Percentiles rank a stretch among this genome's conserved stretches.
Evolutionary conservation across 2,888 invertebrate genomes (phyloP).

Genomic region (Nineta flava): DNA sequence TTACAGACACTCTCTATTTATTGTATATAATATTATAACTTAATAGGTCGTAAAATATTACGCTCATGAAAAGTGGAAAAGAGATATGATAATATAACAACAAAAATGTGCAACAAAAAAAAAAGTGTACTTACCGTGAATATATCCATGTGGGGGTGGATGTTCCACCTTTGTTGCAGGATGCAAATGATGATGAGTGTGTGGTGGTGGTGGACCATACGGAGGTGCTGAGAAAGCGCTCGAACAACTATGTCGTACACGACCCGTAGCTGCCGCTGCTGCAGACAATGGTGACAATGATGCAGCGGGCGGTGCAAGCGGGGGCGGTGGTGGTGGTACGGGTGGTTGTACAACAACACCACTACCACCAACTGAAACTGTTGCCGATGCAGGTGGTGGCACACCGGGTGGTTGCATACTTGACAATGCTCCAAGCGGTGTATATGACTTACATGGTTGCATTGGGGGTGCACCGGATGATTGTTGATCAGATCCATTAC

Average conservation of each 20-base stretch:
- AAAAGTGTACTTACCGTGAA: constrained; percentile 24
- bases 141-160: constrained; percentile 25
- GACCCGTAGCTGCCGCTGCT: constrained; percentile 1
- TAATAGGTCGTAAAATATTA: background rate
- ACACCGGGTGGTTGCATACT: constrained; percentile 72
- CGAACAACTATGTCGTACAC: constrained; percentile 35
- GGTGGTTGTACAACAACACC: constrained; percentile 24
- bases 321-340: constrained; percentile 19
- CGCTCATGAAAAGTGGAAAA: no score
- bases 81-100: no score
- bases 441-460: constrained; percentile 49
- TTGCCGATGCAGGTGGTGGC: constrained; percentile 25
- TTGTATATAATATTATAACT: background rate
- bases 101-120: background rate
- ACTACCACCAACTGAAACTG: constrained; percentile 36
- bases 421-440: constrained; percentile 67
- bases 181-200: constrained; percentile 21
- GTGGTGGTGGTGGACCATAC: constrained; percentile 27
- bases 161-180: constrained; percentile 24
- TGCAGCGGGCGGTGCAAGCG: constrained; percentile 15
- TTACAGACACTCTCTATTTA: no score
- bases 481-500: constrained; percentile 1
- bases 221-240: constrained; percentile 46
- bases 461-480: background rate
- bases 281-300: constrained; percentile 8